Base-by-base conservation (phyloP, 1,140 invertebrate genomes). In the Drosophila pandora region DNA sequence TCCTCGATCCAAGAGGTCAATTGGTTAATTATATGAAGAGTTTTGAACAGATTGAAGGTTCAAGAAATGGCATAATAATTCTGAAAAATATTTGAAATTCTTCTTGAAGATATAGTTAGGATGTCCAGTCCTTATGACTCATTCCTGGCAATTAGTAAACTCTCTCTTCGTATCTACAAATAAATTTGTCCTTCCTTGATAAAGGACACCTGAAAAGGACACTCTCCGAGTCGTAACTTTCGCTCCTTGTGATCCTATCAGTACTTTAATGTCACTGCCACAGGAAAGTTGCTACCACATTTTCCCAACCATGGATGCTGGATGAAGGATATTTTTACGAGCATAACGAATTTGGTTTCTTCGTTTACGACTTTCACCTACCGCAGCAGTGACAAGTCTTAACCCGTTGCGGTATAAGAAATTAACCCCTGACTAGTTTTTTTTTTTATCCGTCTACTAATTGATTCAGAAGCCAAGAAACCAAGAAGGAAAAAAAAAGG, bases 291-390 rank as follows among this genome's bases (percentile, higher is more conserved):
- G 30, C 53, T 37, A 25, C 52, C 10, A 53, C 30, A 8, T 22
- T 41, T 23, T 13, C 25, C 25, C 25, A 28, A 28, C 22, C 34
- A 13, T 53, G 47, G 63, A 67, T 52, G 59, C 59, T 65, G 58
- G 22, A 25, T 28, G 25, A 21, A 21, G 22, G 23, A 28, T 53
- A 41, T 77, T 37, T 85, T 85, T 82, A 87, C 69, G 82, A 79
- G 78, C 82, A 88, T 82, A 82, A 72, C 82, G 55, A 87, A 87
- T 87, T 45, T 21, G 17, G 4, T 43, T 17, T 54, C 4, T 37
- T 37, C 1, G 10, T 49, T 72, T 39, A 87, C 41, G 79, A 83
- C 79, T 79, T 87, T 87, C 79, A 87, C 83, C 83, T 87, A 87
- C 83, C 83, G 79, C 80, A 84, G 48, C 37, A n/a, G 34, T 70